Base-by-base conservation (phyloP, 1,140 invertebrate genomes). In the Heliothis virescens region DNA sequence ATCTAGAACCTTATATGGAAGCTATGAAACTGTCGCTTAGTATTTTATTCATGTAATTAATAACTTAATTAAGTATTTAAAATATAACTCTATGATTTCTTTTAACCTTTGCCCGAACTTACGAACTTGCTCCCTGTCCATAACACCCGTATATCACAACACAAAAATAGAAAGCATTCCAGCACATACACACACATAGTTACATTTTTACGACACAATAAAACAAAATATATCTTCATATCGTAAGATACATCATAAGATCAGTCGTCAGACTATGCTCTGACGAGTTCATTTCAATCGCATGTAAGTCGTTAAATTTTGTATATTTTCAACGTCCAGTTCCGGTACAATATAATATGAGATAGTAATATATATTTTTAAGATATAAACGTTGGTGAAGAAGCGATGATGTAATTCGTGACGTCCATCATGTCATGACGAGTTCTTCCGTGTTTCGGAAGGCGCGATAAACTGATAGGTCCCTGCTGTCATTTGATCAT, bases 171-270 rank as follows among this genome's bases (percentile, higher is more conserved):
- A 53, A 71, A 34, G 16, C 50, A 52, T 34, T 53, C 21, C 26
- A n/a, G 21, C 34, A 72, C 21, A 26, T 26, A 26, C 21, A 26
- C 69, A 72, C 50, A 72, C 52, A 52, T 72, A 72, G 69, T 72
- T 34, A 57, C 29, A 57, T 72, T 80, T 80, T 80, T 80, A 80
- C 79, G 62, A 69, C 73, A 65, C 52, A 65, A 69, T 80, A 80
- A 80, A 80, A 80, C n/a, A 48, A 48, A 48, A 65, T n/a, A 65
- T 80, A 80, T 80, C 53, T 80, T 69, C 53, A 55, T 52, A 41
- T 69, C 65, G 26, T 48, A 69, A 18, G 65, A 52, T 69, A 69
- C 65, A 29, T 69, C 62, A 15, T 48, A 65, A 48, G 34, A 16
- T 16, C 65, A 12, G 48, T 69, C 41, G 12, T 53, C 65, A 10